Percentiles rank a stretch among this genome's conserved stretches.
These are phyloP conservation scores for Macquaria australasica DNA, from an alignment of 2,113 vertebrate genomes.

Conservation along the genomic window DNA sequence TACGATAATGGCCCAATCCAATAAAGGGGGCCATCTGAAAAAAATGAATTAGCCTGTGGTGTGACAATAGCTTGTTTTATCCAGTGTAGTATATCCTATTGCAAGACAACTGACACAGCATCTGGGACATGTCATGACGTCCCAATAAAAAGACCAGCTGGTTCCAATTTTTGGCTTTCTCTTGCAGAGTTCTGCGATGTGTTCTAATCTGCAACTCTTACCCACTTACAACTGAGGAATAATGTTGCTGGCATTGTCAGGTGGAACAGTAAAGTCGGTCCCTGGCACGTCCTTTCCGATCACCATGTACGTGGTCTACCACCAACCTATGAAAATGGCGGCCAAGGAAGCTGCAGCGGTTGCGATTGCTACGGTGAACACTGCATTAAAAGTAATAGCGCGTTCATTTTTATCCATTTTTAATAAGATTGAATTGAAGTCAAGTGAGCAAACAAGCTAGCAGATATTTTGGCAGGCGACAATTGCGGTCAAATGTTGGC, in stretches of 20 bases:
- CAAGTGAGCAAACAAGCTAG: too few species aligned
- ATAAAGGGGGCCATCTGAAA: neutral
- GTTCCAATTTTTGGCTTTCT: neutral
- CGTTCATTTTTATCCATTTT: too few species aligned
- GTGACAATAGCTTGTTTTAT: neutral
- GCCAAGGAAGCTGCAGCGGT: too few species aligned
- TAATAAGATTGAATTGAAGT: too few species aligned
- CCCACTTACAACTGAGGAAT: neutral
- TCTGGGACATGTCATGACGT: neutral
- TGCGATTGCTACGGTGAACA: too few species aligned
- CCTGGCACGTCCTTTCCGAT: neutral
- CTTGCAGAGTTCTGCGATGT: neutral
- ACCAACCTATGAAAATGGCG: too few species aligned
- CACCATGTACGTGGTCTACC: neutral
- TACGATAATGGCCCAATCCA: neutral
- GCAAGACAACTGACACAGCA: neutral
- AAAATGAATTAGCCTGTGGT: neutral
- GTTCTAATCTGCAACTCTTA: neutral
- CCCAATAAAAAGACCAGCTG: neutral
- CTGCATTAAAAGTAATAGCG: too few species aligned
- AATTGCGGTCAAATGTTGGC: too few species aligned
- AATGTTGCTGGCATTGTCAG: neutral
- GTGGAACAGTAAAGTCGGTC: neutral
- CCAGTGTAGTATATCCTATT: neutral
- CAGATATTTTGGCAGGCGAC: too few species aligned